Conservation (phyloP, 2,797 vertebrate species). For the Gadopsis marmoratus region DNA sequence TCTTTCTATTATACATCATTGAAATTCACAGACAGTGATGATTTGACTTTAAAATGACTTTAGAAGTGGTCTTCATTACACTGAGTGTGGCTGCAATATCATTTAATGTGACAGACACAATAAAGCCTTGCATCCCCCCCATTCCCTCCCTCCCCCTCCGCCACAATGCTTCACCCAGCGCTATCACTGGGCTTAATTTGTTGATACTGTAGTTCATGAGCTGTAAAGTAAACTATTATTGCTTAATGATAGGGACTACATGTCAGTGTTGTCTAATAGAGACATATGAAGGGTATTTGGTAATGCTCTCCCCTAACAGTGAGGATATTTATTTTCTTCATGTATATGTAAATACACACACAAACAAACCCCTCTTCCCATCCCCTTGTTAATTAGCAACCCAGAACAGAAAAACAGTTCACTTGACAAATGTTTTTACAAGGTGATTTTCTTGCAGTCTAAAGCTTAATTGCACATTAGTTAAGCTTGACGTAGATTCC, state of each 20-base stretch:
- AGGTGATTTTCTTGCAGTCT: conserved; percentile 87
- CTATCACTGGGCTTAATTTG: conserved; percentile 85
- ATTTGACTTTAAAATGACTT: conserved; percentile 86
- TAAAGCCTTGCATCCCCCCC: conserved; percentile 69
- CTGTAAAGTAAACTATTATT: conserved; percentile 89
- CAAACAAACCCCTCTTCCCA: conserved; percentile 78
- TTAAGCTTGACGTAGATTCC: conserved; percentile 85
- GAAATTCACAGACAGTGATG: conserved; percentile 81
- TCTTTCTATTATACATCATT: conserved; percentile 77
- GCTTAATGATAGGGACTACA: conserved; percentile 87
- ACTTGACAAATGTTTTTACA: conserved; percentile 89
- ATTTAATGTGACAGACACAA: conserved; percentile 83
- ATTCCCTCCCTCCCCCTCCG: not conserved
- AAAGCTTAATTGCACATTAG: conserved; percentile 88
- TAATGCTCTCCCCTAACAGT: conserved; percentile 79
- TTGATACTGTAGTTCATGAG: conserved; percentile 87
- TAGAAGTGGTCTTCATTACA: conserved; percentile 82
- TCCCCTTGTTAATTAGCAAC: conserved; percentile 85
- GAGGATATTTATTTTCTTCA: conserved; percentile 85
- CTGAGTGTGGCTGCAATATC: conserved; percentile 75
- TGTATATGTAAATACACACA: conserved; percentile 85
- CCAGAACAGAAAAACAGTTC: conserved; percentile 83
- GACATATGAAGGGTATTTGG: conserved; percentile 83
- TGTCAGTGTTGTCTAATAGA: conserved; percentile 87
- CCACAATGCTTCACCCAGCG: conserved; percentile 64